Evolutionary conservation across 2,888 invertebrate genomes (phyloP), one percentile per base, ranked within the genome.

Genomic region (Diploptera punctata): DNA sequence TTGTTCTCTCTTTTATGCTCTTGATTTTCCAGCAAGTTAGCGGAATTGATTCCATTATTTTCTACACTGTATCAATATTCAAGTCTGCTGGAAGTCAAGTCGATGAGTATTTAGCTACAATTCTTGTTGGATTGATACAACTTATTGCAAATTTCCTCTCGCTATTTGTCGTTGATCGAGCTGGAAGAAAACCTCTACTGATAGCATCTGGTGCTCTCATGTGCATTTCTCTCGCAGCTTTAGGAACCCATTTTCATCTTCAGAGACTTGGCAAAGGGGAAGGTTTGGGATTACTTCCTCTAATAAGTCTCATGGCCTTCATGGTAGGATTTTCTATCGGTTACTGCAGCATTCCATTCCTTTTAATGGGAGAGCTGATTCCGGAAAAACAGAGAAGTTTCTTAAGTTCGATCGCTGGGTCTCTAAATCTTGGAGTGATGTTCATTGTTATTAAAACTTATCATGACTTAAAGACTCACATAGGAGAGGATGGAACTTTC

Each of bases 261-360:
- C 82, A 85, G 38, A 82, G 75, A 5, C 21, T 49, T 43, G 70
- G 72, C 4, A 31, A 71, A n/a, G 78, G 78, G 0, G 73, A 76
- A 1, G 74, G 73, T 7, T 68, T 82, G 2, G 78, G 79, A 2
- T 38, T 82, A 78, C 79, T 90, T 0, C 89, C 90, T 0, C 83
- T 90, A 2, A 79, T 79, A 1, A 87, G 88, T 74, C 80, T 89
- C 43, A 84, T 88, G 31, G 81, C 86, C 49, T 90, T 87, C 79
- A 88, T 89, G 83, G 76, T 87, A 52, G 88, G 87, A 0, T 90
- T 88, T 81, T 87, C 88, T 0, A 80, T 89, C 0, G 89, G 89
- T 0, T 88, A 87, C 78, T 89, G 89, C 0, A 89, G 89, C 1
- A 83, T 90, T 13, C 89, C 89, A 1, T 89, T 89, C 82, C 80